Conservation (phyloP, 2,888 invertebrate genomes). For the Epirrita christyi region DNA sequence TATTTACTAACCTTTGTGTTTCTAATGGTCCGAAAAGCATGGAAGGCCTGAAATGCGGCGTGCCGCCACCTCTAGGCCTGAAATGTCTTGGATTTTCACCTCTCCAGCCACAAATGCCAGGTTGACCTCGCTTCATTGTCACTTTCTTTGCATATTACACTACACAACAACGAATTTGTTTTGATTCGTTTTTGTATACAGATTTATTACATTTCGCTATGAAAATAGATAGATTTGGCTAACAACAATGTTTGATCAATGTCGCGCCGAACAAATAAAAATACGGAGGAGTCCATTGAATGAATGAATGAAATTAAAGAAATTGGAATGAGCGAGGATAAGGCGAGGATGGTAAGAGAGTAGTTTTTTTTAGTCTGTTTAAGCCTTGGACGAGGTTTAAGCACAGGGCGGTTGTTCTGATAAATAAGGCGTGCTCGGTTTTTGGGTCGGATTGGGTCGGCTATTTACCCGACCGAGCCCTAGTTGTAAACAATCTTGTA, state of each 20-base stretch:
- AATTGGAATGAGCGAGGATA: too few relatives aligned
- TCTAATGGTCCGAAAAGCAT: constrained; percentile 56
- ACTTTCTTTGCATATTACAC: constrained; percentile 59
- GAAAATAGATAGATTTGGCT: constrained; percentile 14
- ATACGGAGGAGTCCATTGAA: constrained; percentile 31
- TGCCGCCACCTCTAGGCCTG: constrained; percentile 65
- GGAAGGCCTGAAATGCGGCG: constrained; percentile 62
- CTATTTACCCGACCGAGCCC: too few relatives aligned
- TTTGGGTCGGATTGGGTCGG: too few relatives aligned
- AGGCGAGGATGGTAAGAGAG: too few relatives aligned
- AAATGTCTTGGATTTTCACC: constrained; percentile 73
- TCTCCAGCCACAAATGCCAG: constrained; percentile 73
- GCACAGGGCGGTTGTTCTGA: too few relatives aligned
- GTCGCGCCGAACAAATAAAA: constrained; percentile 59
- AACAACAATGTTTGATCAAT: constrained; percentile 56
- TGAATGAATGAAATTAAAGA: constrained; percentile 1
- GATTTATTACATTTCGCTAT: neutral
- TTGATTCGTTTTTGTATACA: constrained; percentile 5
- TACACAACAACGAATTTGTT: constrained; percentile 30
- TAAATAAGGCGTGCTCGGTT: too few relatives aligned
- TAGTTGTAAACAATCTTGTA: too few relatives aligned
- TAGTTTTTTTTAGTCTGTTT: too few relatives aligned
- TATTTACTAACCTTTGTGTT: constrained; percentile 55
- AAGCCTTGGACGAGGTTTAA: too few relatives aligned
- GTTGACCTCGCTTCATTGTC: constrained; percentile 80